Conservation (phyloP, 2,888 invertebrate genomes). For the Opisthograptis luteolata region DNA sequence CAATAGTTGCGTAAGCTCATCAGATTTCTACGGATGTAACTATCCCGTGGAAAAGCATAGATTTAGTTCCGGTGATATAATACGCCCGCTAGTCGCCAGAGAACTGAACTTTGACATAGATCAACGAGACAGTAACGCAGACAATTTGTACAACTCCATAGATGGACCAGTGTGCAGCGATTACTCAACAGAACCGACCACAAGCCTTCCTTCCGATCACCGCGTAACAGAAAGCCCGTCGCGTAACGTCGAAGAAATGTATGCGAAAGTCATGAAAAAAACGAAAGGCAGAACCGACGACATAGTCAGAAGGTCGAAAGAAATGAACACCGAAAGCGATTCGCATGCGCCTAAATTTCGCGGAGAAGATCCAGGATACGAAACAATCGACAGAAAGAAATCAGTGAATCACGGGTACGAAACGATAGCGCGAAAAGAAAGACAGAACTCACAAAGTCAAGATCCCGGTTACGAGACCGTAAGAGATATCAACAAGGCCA, state of each 20-base stretch:
- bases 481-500: conserved; percentile 65
- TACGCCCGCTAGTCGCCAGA: conserved; percentile 75
- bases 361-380: conserved; percentile 79
- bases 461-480: conserved; percentile 88
- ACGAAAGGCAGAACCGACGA: conserved; percentile 79
- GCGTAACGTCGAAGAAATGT: conserved; percentile 93
- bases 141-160: conserved; percentile 74
- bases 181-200: conserved; percentile 64
- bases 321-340: conserved; percentile 51
- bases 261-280: conserved; percentile 93
- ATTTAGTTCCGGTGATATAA: conserved; percentile 78
- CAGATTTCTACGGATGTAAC: conserved; percentile 82
- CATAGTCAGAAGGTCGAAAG: conserved; percentile 58
- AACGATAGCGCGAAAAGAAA: conserved; percentile 78
- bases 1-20: conserved; percentile 81
- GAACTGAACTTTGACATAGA: conserved; percentile 77
- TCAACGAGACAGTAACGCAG: conserved; percentile 55
- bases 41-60: conserved; percentile 81
- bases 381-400: conserved; percentile 78
- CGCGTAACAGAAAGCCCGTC: conserved; percentile 83
- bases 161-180: conserved; percentile 66
- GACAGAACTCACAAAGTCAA: conserved; percentile 71
- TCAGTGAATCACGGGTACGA: conserved; percentile 85
- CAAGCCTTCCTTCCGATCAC: conserved; percentile 61
- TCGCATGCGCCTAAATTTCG: conserved; percentile 57